Conservation (phyloP, 2,797 vertebrate genomes). For the Okamejei kenojei region DNA sequence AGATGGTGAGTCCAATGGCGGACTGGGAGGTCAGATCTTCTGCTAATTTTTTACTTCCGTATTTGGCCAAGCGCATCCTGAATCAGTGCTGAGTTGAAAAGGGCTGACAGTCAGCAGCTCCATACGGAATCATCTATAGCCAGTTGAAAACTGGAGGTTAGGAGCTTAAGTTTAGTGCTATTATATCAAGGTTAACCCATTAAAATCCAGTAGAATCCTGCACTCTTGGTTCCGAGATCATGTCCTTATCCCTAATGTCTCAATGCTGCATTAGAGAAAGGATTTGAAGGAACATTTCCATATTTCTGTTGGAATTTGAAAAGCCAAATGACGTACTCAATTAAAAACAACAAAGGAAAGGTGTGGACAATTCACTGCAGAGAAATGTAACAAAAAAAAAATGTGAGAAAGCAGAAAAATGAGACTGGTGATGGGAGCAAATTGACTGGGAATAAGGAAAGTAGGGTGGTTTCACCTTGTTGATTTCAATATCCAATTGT, state of each 20-base stretch:
- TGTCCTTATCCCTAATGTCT: not conserved
- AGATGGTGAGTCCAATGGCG: no score
- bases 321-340: not conserved
- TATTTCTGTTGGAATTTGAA: not conserved
- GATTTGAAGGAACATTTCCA: not conserved
- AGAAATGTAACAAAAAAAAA: not conserved
- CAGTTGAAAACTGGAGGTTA: not conserved
- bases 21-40: no score
- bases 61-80: no score
- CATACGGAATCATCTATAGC: no score
- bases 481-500: not conserved
- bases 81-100: no score
- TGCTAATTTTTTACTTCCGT: no score
- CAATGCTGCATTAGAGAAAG: not conserved
- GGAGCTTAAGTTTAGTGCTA: not conserved
- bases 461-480: not conserved
- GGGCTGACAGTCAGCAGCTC: no score
- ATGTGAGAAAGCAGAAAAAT: no score
- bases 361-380: not conserved
- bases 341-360: not conserved
- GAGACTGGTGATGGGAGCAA: not conserved
- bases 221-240: no score
- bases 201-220: not conserved
- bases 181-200: not conserved
- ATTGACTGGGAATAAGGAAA: not conserved